phyloP scores from a whole-genome alignment of 1,140 invertebrate species.

The Eubasilissa regina region DNA sequence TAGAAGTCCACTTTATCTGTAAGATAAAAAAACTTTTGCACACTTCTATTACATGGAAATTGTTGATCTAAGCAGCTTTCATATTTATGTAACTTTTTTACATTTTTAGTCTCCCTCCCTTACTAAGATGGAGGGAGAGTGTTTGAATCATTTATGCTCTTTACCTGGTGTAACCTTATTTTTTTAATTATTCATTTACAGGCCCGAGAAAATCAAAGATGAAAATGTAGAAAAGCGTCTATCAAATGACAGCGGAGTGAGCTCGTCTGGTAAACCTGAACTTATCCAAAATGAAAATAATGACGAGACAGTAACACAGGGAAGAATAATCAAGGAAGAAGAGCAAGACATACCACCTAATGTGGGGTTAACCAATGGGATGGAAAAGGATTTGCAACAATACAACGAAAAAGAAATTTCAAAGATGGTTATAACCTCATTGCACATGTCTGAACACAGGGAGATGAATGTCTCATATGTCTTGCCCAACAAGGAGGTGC shows the following conservation, averaged over 20 bases:
- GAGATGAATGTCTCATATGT: constrained; percentile 19
- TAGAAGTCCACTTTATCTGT: too few species aligned
- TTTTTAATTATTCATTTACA: not conserved
- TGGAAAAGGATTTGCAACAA: not conserved
- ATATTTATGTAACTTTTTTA: too few species aligned
- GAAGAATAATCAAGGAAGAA: not conserved
- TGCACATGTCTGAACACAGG: not conserved
- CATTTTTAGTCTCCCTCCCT: too few species aligned
- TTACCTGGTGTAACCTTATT: too few species aligned
- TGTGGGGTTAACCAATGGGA: not conserved
- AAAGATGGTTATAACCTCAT: not conserved
- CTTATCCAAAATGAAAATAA: not conserved
- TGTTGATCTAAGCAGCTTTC: too few species aligned
- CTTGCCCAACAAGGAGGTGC: not conserved
- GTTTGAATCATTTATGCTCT: too few species aligned
- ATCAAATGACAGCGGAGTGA: constrained; percentile 28
- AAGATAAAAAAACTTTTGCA: too few species aligned
- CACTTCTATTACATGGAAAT: too few species aligned
- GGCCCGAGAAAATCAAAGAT: not conserved
- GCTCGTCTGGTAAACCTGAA: constrained; percentile 8
- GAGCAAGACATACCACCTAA: not conserved
- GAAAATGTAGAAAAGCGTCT: constrained; percentile 6
- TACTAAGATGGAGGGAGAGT: too few species aligned
- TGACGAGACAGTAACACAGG: not conserved
- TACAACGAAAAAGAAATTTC: too few species aligned